Base-by-base conservation (phyloP, 2,888 invertebrate species). In the Silvanus unidentatus region DNA sequence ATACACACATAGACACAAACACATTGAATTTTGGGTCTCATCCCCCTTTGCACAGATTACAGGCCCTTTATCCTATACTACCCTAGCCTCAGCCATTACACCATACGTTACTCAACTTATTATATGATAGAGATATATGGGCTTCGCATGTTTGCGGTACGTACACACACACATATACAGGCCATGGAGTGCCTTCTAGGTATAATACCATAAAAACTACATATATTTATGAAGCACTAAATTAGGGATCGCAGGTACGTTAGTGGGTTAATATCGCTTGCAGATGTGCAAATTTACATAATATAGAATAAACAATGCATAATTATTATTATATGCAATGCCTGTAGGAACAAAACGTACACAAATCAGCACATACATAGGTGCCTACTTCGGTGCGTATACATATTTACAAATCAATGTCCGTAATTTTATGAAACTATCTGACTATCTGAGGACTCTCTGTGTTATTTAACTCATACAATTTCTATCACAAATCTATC, bases 101-200 rank as follows among this genome's bases (percentile, higher is more conserved):
- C 60, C 63, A 66, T 64, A 62, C 63, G 64, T 64, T 64, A 61
- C 64, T 50, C 57, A 58, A 57, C 59, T 63, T 64, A 67, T 66
- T 66, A 64, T 65, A 64, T 63, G 67, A 68, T 68, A 63, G 65
- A 67, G 66, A 68, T 66, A 66, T 64, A 66, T 66, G 58, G 59
- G 63, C 55, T 58, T 58, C 59, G 62, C 63, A 57, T 59, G 63
- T 59, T 62, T 59, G 56, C 57, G 61, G 58, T 57, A 54, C n/a
- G n/a, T n/a, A n/a, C n/a, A n/a, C n/a, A n/a, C n/a, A n/a, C n/a
- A n/a, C n/a, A n/a, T n/a, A n/a, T n/a, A n/a, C 56, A 59, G 45
- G 43, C 53, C 55, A 11, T 37, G 12, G 15, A 5, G 56, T n/a
- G 59, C 60, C 59, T 62, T 60, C 60, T 52, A 53, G 55, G 60